phyloP scores from a whole-genome alignment of 2,113 vertebrate genomes.

The Cathartes aura region DNA sequence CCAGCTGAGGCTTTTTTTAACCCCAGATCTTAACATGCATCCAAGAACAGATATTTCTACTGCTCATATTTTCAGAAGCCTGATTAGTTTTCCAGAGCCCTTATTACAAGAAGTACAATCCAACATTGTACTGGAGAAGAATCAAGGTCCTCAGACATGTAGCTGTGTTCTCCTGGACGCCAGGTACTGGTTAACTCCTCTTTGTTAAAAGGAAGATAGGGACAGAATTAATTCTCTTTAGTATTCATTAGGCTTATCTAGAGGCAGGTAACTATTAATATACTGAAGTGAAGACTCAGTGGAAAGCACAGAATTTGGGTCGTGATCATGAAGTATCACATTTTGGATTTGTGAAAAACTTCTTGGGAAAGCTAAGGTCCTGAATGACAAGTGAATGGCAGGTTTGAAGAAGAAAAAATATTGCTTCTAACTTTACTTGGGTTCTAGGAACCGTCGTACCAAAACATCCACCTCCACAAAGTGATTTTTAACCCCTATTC shows the following conservation, averaged over 20 bases:
- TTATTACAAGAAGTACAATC: neutral
- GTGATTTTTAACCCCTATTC: neutral
- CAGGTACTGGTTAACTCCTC: neutral
- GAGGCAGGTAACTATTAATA: neutral
- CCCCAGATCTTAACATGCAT: slow-evolving; percentile 2
- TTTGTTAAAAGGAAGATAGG: neutral
- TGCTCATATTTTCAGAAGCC: slow-evolving; percentile 32
- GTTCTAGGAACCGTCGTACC: neutral
- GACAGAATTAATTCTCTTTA: neutral
- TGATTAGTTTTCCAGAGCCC: slow-evolving; percentile 37
- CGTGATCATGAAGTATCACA: neutral
- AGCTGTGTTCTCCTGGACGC: neutral
- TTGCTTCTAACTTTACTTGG: neutral
- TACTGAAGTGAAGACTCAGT: neutral
- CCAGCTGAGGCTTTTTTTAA: slow-evolving; percentile 41
- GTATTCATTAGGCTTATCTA: neutral
- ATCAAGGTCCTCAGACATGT: neutral
- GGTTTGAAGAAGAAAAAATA: neutral
- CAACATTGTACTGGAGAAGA: neutral
- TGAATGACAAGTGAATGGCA: neutral
- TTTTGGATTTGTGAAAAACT: neutral
- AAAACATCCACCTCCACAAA: neutral
- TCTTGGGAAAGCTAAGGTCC: neutral
- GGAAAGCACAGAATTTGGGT: neutral
- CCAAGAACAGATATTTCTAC: slow-evolving; percentile 46